phyloP scores from a whole-genome alignment of 2,888 invertebrate species.

The Nycteola revayana region DNA sequence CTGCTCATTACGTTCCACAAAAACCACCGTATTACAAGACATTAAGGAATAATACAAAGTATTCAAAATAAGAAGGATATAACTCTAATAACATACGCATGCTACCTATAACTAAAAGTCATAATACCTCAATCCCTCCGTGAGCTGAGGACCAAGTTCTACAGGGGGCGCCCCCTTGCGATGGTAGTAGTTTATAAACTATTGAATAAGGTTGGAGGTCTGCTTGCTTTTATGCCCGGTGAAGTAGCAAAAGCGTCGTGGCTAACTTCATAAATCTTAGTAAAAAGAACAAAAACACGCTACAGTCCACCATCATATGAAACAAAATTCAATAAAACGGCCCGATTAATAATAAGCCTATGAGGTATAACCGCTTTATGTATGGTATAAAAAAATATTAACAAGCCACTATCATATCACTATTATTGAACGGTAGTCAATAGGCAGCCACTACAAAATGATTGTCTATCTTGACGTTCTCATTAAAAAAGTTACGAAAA shows the following conservation, averaged over 20 bases:
- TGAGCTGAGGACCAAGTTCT: no score
- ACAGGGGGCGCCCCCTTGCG: no score
- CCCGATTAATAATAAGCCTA: slow-evolving; percentile 12
- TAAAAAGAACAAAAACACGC: no score
- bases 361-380: no score
- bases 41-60: slow-evolving; percentile 19
- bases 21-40: slow-evolving; percentile 14
- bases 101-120: slow-evolving; percentile 16
- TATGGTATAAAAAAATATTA: not conserved
- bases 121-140: no score
- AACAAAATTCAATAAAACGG: no score
- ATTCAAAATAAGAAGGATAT: slow-evolving; percentile 6
- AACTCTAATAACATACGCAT: slow-evolving; percentile 17
- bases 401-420: not conserved
- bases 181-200: no score
- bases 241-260: no score
- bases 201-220: no score
- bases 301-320: no score
- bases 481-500: slow-evolving; percentile 41
- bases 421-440: slow-evolving; percentile 33
- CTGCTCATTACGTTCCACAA: slow-evolving; percentile 13
- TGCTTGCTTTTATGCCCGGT: no score
- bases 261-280: no score
- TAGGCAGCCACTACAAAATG: slow-evolving; percentile 33
- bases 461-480: slow-evolving; percentile 45